A percentile compares a stretch with the other conserved stretches of the same genome.
These are phyloP conservation scores for Spongilla lacustris DNA, from an alignment of 37 sponge, comb jelly and placozoan species.

Conservation along the genomic window DNA sequence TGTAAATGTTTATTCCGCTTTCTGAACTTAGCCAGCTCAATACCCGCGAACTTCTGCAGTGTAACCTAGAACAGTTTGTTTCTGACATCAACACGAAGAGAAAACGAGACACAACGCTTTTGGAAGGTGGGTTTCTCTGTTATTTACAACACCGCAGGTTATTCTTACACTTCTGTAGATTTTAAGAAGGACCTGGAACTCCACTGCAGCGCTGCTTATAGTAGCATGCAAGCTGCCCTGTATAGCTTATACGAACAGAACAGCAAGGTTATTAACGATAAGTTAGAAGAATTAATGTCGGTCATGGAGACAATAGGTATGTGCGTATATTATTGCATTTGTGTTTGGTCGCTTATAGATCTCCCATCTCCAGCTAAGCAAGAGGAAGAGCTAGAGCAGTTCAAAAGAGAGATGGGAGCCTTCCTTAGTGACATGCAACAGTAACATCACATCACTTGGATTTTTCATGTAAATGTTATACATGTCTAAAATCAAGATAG, in stretches of 20 bases:
- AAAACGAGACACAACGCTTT: slow-evolving; percentile 56
- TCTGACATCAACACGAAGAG: slow-evolving; percentile 71
- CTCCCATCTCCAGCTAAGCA: slow-evolving; percentile 29
- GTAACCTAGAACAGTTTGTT: slow-evolving; percentile 53
- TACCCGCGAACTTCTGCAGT: slow-evolving; percentile 7
- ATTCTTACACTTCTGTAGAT: slow-evolving; percentile 27
- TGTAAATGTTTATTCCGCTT: not conserved
- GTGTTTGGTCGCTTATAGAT: not conserved
- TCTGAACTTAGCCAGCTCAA: slow-evolving; percentile 13
- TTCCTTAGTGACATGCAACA: slow-evolving; percentile 46
- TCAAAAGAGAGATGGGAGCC: slow-evolving; percentile 46
- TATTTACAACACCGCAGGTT: not conserved
- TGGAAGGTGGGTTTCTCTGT: slow-evolving; percentile 39
- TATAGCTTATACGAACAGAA: slow-evolving; percentile 55
- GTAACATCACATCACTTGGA: not conserved
- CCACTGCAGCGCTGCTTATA: slow-evolving; percentile 11
- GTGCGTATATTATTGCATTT: not conserved
- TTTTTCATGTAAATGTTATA: not conserved
- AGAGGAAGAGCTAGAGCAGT: slow-evolving; percentile 63
- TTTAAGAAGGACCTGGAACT: slow-evolving; percentile 58
- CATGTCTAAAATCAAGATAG: not conserved
- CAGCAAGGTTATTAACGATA: slow-evolving; percentile 39
- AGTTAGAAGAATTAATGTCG: slow-evolving; percentile 44
- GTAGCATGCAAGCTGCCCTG: slow-evolving; percentile 33
- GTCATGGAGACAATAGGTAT: slow-evolving; percentile 63